Evolutionary conservation across 2,888 invertebrate species (phyloP).

Genomic region (Caenorhabditis sp.): DNA sequence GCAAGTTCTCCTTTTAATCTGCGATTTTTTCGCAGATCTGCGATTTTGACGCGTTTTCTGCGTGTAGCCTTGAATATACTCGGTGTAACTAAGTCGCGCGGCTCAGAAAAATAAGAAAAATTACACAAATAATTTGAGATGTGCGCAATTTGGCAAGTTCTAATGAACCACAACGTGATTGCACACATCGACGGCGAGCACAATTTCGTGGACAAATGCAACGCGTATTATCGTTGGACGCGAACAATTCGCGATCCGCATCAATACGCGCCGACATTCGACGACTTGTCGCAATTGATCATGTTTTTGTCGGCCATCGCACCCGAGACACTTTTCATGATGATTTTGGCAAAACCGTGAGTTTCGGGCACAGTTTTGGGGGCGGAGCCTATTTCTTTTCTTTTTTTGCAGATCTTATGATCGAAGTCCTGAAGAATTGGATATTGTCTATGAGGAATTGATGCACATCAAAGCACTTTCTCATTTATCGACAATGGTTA

Average conservation of each 20-base stretch:
- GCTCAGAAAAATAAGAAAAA: too few relatives aligned
- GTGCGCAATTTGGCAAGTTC: conserved; percentile 83
- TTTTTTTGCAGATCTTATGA: conserved; percentile 80
- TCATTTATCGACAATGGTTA: conserved; percentile 78
- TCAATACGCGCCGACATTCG: conserved; percentile 15
- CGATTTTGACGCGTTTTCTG: too few relatives aligned
- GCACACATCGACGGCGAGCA: conserved; percentile 82
- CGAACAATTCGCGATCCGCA: not conserved
- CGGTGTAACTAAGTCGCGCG: too few relatives aligned
- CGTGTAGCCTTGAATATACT: too few relatives aligned
- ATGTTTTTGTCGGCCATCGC: conserved; percentile 79
- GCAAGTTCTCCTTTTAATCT: too few relatives aligned
- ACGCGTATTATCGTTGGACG: conserved; percentile 81
- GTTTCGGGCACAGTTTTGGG: too few relatives aligned
- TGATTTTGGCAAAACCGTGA: conserved; percentile 84
- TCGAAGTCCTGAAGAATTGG: conserved; percentile 81
- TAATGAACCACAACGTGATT: conserved; percentile 82
- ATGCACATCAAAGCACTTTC: conserved; percentile 83
- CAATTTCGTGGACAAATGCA: conserved; percentile 82
- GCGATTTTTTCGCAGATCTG: too few relatives aligned
- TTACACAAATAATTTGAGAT: too few relatives aligned
- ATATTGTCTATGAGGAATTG: conserved; percentile 84
- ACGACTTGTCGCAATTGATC: conserved; percentile 71
- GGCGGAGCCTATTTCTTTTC: too few relatives aligned
- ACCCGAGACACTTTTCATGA: conserved; percentile 82